Evolutionary conservation across 2,797 vertebrate genomes (phyloP).

Genomic region (Chrysocyon brachyurus): DNA sequence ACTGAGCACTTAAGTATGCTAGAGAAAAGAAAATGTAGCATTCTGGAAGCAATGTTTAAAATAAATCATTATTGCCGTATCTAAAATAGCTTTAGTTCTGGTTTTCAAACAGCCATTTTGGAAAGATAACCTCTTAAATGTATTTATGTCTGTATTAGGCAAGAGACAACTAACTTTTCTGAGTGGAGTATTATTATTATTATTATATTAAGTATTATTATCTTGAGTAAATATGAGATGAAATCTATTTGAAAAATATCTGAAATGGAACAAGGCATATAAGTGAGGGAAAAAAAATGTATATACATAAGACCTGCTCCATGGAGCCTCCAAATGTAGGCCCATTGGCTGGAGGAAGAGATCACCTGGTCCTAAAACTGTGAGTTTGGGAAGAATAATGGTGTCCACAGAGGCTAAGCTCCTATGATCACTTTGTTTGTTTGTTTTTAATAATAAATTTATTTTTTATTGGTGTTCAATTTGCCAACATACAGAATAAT

Average conservation of each 20-base stretch:
- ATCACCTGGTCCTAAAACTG: not conserved
- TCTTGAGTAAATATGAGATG: constrained; percentile 23
- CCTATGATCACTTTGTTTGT: not conserved
- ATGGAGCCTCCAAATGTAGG: not conserved
- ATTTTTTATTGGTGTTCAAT: too few species aligned
- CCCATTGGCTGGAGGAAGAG: not conserved
- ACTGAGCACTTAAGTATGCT: not conserved
- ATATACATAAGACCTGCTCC: not conserved
- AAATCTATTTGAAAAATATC: constrained; percentile 57
- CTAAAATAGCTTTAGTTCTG: constrained; percentile 26
- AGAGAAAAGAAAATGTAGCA: constrained; percentile 12
- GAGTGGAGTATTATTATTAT: not conserved
- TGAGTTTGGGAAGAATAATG: not conserved
- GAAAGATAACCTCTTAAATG: constrained; percentile 15
- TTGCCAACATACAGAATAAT: too few species aligned
- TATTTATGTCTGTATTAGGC: not conserved
- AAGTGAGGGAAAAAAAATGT: not conserved
- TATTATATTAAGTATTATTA: too few species aligned
- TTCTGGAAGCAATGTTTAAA: constrained; percentile 7
- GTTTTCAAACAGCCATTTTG: constrained; percentile 15
- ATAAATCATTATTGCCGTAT: not conserved
- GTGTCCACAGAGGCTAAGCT: not conserved
- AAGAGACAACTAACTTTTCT: not conserved
- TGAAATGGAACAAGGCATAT: not conserved
- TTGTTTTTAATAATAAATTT: too few species aligned